Evolutionary conservation across 1,140 invertebrate species (phyloP), one percentile per base, ranked within the genome.

Genomic region (Hylaeus anthracinus): DNA sequence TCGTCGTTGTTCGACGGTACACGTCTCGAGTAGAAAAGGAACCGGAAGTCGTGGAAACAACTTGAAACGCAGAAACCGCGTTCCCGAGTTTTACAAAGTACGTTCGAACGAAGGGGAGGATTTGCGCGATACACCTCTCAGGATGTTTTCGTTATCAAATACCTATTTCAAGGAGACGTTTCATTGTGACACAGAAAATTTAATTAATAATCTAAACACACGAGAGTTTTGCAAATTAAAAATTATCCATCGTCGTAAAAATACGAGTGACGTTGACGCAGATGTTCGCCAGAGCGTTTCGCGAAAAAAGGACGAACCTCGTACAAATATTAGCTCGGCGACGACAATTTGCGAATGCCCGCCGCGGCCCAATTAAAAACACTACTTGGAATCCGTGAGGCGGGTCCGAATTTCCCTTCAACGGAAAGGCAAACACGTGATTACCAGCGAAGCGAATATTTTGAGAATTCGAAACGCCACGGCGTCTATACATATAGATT

Each of bases 321-420:
- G 26, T 2, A 26, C 43, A 76, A 70, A 76, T 70, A 69, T 76
- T 76, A 14, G 65, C 39, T 9, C 65, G 14, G 12, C 6, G 26
- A 26, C 26, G 9, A 12, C 8, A 14, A 76, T 53, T 66, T 45
- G 41, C 61, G 48, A 37, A 12, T 41, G 9, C 43, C 26, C 26
- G 8, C 26, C 5, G 5, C 3, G 3, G 41, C n/a, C 55, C 48
- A 77, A 76, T 76, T 76, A 70, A 70, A 70, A 69, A 69, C 26
- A 70, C 14, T 70, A 15, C 3, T 5, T 2, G n/a, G 26, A 51
- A 48, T 15, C 15, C 6, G 43, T 37, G 39, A 1, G 37, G 12
- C 10, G 37, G n/a, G 26, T 43, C 10, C n/a, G 6, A 51, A 51
- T 58, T 58, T n/a, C 0, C n/a, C 5, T 2, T 6, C n/a, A 1